These are phyloP conservation scores for Muscicapa striata DNA, from an alignment of 2,797 vertebrate species.

Conservation along the genomic window DNA sequence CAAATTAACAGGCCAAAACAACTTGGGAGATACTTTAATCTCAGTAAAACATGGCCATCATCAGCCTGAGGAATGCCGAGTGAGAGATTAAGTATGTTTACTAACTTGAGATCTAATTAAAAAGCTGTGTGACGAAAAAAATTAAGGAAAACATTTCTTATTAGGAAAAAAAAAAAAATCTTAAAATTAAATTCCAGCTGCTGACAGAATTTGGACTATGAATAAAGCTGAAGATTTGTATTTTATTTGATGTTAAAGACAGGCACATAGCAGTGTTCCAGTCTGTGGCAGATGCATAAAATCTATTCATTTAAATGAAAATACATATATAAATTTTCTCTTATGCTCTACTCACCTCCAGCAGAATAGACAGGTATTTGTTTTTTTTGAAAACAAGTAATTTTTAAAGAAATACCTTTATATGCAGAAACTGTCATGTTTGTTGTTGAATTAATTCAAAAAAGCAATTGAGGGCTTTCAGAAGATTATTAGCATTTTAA, in stretches of 20 bases:
- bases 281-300: neutral
- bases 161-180: neutral
- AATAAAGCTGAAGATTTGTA: neutral
- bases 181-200: neutral
- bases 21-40: slow-evolving; percentile 6
- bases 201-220: neutral
- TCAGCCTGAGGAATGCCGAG: neutral
- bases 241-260: neutral
- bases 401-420: neutral
- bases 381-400: neutral
- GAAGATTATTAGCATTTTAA: neutral
- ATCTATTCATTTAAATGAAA: neutral
- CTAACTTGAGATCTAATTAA: slow-evolving; percentile 11
- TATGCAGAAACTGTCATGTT: neutral
- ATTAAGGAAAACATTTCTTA: neutral
- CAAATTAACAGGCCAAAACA: neutral
- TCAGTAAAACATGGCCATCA: neutral
- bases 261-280: neutral
- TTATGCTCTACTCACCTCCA: neutral
- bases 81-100: slow-evolving; percentile 30
- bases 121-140: neutral
- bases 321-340: neutral
- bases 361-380: neutral
- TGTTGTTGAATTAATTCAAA: neutral
- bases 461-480: neutral